Base-by-base conservation (phyloP, 2,797 vertebrate species). In the Hapalemur alaotrensis region DNA sequence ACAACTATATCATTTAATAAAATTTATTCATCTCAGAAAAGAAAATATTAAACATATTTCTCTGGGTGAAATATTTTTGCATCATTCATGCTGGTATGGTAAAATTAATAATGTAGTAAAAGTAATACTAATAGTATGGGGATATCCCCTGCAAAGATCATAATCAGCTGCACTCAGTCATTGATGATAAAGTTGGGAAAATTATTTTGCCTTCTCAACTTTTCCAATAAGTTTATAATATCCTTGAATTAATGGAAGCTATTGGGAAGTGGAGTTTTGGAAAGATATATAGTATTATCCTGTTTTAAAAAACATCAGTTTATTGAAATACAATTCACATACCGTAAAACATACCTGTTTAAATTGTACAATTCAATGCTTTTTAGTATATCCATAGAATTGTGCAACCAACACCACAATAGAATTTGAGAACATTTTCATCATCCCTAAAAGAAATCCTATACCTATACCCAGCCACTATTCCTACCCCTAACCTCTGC, bases 391-490 rank as follows among this genome's bases (percentile, higher is more conserved):
- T 25, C 57, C 15, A 70, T 46, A 89, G 46, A 35, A 43, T 84
- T 92, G 14, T 69, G 18, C 35, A 92, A 35, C n/a, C 30, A 83
- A 73, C 18, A 63, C 17, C 5, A 9, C 28, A 76, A 46, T 15
- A 13, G 12, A 94, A 81, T 83, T 93, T 76, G 43, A 59, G 52
- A 91, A 72, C 7, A 57, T 38, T 59, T 57, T 83, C 12, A 82
- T 35, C 48, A 52, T 61, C 18, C 12, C 22, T 63, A 48, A 48
- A 93, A 90, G 25, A 41, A 59, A 78, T 63, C 17, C 7, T 18
- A 1, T 25, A 1, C 7, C 38, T 35, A 32, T 43, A n/a, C 4
- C 8, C 57, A 80, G 22, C 7, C 4, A 50, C 23, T 70, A 0
- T 5, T n/a, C 32, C 48, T 38, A 23, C 23, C 9, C 48, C 30